phyloP scores from a whole-genome alignment of 2,888 invertebrate species.

The Oxytorus armatus region DNA sequence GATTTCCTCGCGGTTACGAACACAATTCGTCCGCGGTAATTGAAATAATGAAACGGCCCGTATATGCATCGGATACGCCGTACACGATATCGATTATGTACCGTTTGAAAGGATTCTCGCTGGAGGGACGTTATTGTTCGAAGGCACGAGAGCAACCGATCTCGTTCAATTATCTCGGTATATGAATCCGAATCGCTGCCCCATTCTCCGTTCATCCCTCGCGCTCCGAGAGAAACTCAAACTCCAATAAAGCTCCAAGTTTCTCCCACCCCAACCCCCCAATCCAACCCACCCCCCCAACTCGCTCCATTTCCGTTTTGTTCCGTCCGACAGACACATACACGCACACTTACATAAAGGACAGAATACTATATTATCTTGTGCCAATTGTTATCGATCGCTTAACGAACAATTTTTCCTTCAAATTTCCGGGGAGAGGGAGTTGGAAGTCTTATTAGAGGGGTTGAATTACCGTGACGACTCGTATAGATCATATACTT shows the following conservation, averaged over 20 bases:
- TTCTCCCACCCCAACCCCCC: neutral
- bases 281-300: neutral
- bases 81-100: constrained; percentile 48
- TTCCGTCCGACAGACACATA: constrained; percentile 1
- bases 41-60: neutral
- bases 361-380: neutral
- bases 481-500: neutral
- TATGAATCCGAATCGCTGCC: constrained; percentile 55
- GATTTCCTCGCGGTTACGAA: too few species aligned
- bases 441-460: constrained; percentile 18
- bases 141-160: constrained; percentile 41
- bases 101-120: constrained; percentile 45
- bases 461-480: constrained; percentile 41
- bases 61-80: constrained; percentile 38
- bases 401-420: constrained; percentile 43
- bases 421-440: constrained; percentile 32
- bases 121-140: constrained; percentile 43
- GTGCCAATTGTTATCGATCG: constrained; percentile 56
- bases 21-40: too few species aligned
- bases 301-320: constrained; percentile 24
- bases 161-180: constrained; percentile 51
- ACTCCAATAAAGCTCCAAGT: constrained; percentile 46
- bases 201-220: constrained; percentile 12
- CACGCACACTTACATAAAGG: neutral
- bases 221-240: constrained; percentile 38